phyloP scores from a whole-genome alignment of 2,797 vertebrate genomes.

The Sylvilagus floridanus region DNA sequence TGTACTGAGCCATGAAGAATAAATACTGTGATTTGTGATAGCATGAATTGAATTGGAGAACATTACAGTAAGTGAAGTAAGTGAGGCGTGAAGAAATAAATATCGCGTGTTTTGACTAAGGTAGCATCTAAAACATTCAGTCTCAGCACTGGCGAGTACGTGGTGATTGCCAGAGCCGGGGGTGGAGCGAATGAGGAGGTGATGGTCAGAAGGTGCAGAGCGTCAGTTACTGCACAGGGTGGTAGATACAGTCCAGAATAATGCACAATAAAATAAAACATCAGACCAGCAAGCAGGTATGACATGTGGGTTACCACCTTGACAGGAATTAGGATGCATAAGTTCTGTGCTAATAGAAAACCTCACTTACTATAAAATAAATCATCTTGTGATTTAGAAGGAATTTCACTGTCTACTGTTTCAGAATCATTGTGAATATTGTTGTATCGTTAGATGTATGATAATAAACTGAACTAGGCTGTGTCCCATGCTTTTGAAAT shows the following conservation, averaged over 20 bases:
- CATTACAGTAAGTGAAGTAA: not conserved
- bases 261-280: not conserved
- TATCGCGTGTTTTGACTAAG: not conserved
- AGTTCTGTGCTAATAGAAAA: constrained; percentile 5
- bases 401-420: not conserved
- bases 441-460: not conserved
- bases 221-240: too few relatives aligned
- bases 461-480: not conserved
- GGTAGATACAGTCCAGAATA: too few relatives aligned
- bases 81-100: not conserved
- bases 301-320: not conserved
- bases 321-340: constrained; percentile 20
- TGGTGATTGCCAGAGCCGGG: not conserved
- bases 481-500: not conserved
- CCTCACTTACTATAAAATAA: constrained; percentile 23
- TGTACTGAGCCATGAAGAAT: not conserved
- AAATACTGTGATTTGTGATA: not conserved
- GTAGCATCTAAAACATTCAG: not conserved
- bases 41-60: not conserved
- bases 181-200: not conserved
- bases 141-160: not conserved
- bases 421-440: not conserved
- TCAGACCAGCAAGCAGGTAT: not conserved
- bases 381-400: not conserved
- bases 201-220: not conserved